A percentile compares a stretch with the other conserved stretches of the same genome.
These are phyloP conservation scores for Macrocentrus cingulum DNA, from an alignment of 1,140 invertebrate genomes.

Conservation along the genomic window DNA sequence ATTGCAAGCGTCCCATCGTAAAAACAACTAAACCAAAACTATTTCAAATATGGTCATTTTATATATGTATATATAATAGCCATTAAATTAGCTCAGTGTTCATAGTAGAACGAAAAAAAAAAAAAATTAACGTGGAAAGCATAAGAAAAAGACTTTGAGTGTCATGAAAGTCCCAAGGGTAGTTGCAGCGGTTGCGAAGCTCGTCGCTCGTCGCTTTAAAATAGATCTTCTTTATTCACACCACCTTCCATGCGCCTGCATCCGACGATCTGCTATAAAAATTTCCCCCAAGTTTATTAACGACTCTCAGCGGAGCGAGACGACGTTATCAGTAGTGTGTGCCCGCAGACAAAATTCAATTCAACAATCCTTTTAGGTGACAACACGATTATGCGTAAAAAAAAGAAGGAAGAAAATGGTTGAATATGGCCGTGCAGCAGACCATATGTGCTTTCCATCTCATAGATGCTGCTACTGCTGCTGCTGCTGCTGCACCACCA, in stretches of 20 bases:
- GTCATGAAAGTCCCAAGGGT: conserved; percentile 1
- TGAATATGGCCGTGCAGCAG: conserved; percentile 11
- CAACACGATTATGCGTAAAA: neutral
- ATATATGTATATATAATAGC: too few species aligned
- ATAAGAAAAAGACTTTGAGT: neutral
- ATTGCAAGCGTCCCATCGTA: neutral
- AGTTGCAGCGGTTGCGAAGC: too few species aligned
- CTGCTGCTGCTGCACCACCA: too few species aligned
- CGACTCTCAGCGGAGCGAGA: neutral
- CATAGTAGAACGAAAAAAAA: neutral
- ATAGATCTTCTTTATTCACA: neutral
- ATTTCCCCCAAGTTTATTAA: conserved; percentile 14
- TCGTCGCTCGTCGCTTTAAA: conserved; percentile 1
- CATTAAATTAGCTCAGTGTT: neutral
- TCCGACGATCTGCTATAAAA: conserved; percentile 15
- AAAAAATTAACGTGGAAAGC: neutral
- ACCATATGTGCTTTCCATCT: conserved; percentile 3
- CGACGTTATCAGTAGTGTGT: neutral
- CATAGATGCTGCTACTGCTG: neutral
- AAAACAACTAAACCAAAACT: neutral
- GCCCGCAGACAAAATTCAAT: conserved; percentile 6
- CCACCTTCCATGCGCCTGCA: conserved; percentile 7
- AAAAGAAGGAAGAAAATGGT: neutral
- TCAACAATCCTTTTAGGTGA: neutral
- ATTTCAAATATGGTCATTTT: too few species aligned